Evolutionary conservation across 2,797 vertebrate species (phyloP), one percentile per base, ranked within the genome.

Genomic region (Ceryle rudis): DNA sequence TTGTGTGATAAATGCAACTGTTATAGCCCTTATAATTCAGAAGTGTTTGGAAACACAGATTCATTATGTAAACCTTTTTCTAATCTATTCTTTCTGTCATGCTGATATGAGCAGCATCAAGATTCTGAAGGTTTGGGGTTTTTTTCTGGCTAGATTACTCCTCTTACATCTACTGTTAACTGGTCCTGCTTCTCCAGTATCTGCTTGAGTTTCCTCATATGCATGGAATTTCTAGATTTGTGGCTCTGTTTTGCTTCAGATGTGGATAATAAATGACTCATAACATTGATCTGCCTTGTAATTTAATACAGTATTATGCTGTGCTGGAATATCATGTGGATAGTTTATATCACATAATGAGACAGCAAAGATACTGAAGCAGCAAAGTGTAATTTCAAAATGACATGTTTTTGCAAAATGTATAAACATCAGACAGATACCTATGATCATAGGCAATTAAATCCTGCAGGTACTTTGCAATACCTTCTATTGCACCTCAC

Each of bases 201-300:
- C 55, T 82, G 4, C 10, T 60, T 79, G 4, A 1, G 0, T 73
- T 70, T 92, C n/a, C 28, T 67, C 65, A 87, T 71, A 37, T 1
- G 67, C 37, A 31, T 0, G 1, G 42, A 42, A 71, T 42, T 71
- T 81, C 44, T 75, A 49, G 37, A 89, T 75, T 55, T 90, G n/a
- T 0, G 39, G 41, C 47, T 62, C 16, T 87, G 51, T 65, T 86
- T 95, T 96, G 52, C 64, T 66, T 97, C 44, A 84, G 49, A 88
- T 58, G 28, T 79, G n/a, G n/a, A 66, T 79, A 93, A 87, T 79
- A 93, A 90, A 86, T 95, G 62, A 94, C 60, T 96, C 87, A 86
- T 79, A 84, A 74, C 57, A 58, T 79, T 71, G 90, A 85, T 89
- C 46, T 87, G 74, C 23, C 41, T 70, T 66, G 46, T 64, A 88